Conservation (phyloP, 2,797 vertebrate species). For the Ammospiza maritima region DNA sequence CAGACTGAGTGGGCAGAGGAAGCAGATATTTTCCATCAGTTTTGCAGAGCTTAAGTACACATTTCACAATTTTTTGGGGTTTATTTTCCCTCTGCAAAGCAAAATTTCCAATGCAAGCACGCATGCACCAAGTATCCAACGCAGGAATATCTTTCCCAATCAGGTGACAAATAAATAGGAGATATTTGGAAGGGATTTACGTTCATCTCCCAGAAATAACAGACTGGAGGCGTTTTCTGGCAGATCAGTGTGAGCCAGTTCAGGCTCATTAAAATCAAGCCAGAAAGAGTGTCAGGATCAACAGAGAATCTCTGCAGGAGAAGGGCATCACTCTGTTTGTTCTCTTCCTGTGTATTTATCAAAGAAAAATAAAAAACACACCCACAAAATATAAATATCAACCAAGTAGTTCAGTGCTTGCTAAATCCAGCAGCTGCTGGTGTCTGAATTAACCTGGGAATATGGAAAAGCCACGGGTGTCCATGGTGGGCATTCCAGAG, state of each 20-base stretch:
- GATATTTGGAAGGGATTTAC: background rate
- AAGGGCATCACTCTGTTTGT: background rate
- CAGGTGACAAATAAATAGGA: constrained; percentile 32
- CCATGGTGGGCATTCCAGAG: background rate
- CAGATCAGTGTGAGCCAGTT: background rate
- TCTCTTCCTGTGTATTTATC: background rate
- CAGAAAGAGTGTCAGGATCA: constrained; percentile 29
- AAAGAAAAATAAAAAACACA: background rate
- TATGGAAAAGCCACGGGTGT: background rate
- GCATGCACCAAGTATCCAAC: background rate
- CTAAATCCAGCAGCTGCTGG: background rate
- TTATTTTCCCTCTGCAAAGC: background rate
- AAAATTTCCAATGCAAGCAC: background rate
- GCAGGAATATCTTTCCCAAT: background rate
- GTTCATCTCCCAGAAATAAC: constrained; percentile 3
- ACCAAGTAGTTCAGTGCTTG: background rate
- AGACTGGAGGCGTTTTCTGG: background rate
- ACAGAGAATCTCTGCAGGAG: constrained; percentile 12
- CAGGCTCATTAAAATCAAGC: constrained; percentile 28
- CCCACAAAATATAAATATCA: background rate
- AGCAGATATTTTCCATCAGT: constrained; percentile 48
- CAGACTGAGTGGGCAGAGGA: constrained; percentile 60
- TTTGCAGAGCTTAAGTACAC: background rate
- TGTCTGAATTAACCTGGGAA: background rate
- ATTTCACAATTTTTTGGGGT: background rate